Evolutionary conservation across 2,113 vertebrate species (phyloP).

Genomic region (Heliornis fulica): DNA sequence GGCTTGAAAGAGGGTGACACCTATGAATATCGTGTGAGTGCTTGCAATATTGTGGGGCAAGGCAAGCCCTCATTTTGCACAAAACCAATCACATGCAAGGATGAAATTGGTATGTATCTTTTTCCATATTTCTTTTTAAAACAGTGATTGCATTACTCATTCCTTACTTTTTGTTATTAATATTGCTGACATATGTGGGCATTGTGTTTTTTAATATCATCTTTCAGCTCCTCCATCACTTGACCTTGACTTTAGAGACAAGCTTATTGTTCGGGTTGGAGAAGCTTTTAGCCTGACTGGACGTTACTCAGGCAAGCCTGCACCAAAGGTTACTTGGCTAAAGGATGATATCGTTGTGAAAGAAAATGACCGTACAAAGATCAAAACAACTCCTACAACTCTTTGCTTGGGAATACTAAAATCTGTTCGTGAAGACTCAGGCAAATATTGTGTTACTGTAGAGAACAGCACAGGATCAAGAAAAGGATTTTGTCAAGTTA

Average conservation of each 20-base stretch:
- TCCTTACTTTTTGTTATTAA: neutral
- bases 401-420: slow-evolving; percentile 89
- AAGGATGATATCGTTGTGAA: slow-evolving; percentile 87
- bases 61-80: slow-evolving; percentile 96
- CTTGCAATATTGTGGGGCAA: slow-evolving; percentile 92
- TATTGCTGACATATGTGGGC: neutral
- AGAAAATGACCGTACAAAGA: slow-evolving; percentile 83
- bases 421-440: slow-evolving; percentile 87
- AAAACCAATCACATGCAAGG: slow-evolving; percentile 94
- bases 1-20: slow-evolving; percentile 92
- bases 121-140: neutral
- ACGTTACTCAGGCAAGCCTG: slow-evolving; percentile 91
- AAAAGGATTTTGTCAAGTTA: slow-evolving; percentile 91
- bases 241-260: slow-evolving; percentile 95
- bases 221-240: slow-evolving; percentile 90
- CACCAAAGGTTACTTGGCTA: slow-evolving; percentile 89
- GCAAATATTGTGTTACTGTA: slow-evolving; percentile 89
- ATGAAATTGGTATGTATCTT: slow-evolving; percentile 87
- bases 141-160: neutral
- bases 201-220: neutral
- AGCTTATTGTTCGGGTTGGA: slow-evolving; percentile 87
- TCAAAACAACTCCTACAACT: slow-evolving; percentile 86
- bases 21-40: slow-evolving; percentile 92
- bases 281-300: slow-evolving; percentile 92
- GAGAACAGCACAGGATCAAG: slow-evolving; percentile 94